phyloP scores from a whole-genome alignment of 2,113 vertebrate species.

The Phalacrocorax pelagicus region DNA sequence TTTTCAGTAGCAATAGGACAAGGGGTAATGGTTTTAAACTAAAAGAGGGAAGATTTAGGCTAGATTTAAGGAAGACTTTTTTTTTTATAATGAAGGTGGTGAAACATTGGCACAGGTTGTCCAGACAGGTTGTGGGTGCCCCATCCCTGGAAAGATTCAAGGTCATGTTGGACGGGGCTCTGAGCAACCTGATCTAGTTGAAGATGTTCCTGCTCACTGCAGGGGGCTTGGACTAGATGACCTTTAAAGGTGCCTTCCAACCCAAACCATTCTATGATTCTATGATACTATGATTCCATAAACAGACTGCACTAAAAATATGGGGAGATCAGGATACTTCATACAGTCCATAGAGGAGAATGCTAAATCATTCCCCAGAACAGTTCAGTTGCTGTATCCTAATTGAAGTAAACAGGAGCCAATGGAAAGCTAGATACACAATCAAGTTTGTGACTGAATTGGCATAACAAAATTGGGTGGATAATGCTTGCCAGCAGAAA shows the following conservation, averaged over 20 bases:
- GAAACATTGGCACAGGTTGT: neutral
- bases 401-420: neutral
- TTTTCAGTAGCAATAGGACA: neutral
- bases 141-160: neutral
- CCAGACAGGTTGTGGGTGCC: neutral
- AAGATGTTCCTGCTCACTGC: neutral
- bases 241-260: neutral
- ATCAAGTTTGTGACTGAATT: neutral
- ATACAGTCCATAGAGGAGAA: neutral
- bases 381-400: neutral
- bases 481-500: neutral
- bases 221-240: neutral
- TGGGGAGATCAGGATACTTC: neutral
- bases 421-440: neutral
- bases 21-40: neutral
- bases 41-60: neutral
- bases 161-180: fast-evolving
- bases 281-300: neutral
- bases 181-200: neutral
- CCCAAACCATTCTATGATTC: neutral
- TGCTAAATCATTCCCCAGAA: neutral
- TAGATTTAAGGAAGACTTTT: neutral
- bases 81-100: neutral
- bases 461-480: neutral
- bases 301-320: neutral